phyloP scores from a whole-genome alignment of 2,888 invertebrate genomes.

The Calameuta filiformis region DNA sequence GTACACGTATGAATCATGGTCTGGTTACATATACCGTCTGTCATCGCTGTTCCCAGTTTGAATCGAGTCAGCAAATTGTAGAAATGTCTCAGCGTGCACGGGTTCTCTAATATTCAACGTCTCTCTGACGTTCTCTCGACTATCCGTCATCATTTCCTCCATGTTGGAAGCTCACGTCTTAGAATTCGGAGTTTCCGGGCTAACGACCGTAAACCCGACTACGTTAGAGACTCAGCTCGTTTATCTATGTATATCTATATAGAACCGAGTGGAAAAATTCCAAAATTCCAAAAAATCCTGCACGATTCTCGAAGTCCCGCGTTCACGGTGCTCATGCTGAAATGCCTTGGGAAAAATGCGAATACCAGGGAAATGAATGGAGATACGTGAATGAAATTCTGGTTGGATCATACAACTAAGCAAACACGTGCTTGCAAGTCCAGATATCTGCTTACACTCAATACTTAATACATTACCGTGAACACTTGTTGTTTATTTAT shows the following conservation, averaged over 20 bases:
- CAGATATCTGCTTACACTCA: not conserved
- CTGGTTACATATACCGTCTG: not conserved
- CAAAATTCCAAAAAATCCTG: not conserved
- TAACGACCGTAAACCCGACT: not conserved
- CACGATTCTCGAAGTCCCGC: not conserved
- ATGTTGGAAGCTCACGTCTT: not conserved
- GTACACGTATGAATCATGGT: not conserved
- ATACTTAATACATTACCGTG: not conserved
- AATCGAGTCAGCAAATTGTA: not conserved
- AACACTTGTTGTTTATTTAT: not conserved
- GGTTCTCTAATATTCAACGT: not conserved
- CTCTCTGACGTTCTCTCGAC: not conserved
- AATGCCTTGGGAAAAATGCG: not conserved
- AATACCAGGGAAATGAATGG: not conserved
- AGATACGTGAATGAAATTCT: not conserved
- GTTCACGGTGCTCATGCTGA: not conserved
- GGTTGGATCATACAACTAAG: not conserved
- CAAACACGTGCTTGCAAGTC: not conserved
- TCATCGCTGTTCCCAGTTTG: not conserved
- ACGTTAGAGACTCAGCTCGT: not conserved
- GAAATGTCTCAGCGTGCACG: not conserved
- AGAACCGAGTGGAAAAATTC: not conserved
- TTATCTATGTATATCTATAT: not conserved
- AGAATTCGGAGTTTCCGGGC: not conserved
- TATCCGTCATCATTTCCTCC: not conserved